Base-by-base conservation (phyloP, 2,113 vertebrate species). In the Sula dactylatra region DNA sequence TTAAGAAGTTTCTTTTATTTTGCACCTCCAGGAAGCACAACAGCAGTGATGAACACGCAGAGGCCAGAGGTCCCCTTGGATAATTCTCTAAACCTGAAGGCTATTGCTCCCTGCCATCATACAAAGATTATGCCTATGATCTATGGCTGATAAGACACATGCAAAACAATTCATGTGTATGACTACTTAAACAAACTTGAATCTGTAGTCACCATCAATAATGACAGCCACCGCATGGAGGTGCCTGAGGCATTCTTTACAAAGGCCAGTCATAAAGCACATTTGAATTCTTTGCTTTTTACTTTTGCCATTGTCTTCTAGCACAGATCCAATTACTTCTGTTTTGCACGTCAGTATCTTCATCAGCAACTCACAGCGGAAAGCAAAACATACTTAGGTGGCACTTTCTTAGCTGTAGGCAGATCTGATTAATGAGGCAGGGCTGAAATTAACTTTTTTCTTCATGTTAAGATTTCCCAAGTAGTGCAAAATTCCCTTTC, bases 371-470 rank as follows among this genome's bases (percentile, higher is more conserved):
- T 73, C n/a, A 47, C 27, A 86, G 86, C 67, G 85, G 89, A 97
- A 97, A 97, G 82, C 77, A 95, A 97, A 97, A 86, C 74, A 91
- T 62, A 96, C 82, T 90, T 94, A 92, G 94, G 94, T 97, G 97
- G 97, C 94, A 94, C 64, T 95, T 97, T 93, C 87, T 86, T 97
- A 97, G 97, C 93, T 97, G 64, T 77, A 65, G 82, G 97, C 96
- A 95, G 88, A 96, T 91, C 91, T 97, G 97, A 98, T 98, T 98
- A 98, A 98, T 98, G 97, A 98, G 96, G 94, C 96, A 98, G 45
- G 70, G 34, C 76, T 97, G 95, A 98, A 98, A 98, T 98, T 96
- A 97, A 97, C 94, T 94, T 97, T 97, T 96, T 92, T 56, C 70
- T 80, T 94, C 83, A 73, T 32, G 55, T 97, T 96, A 97, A 44